Evolutionary conservation across 2,113 vertebrate species (phyloP).

Genomic region (Python bivittatus): DNA sequence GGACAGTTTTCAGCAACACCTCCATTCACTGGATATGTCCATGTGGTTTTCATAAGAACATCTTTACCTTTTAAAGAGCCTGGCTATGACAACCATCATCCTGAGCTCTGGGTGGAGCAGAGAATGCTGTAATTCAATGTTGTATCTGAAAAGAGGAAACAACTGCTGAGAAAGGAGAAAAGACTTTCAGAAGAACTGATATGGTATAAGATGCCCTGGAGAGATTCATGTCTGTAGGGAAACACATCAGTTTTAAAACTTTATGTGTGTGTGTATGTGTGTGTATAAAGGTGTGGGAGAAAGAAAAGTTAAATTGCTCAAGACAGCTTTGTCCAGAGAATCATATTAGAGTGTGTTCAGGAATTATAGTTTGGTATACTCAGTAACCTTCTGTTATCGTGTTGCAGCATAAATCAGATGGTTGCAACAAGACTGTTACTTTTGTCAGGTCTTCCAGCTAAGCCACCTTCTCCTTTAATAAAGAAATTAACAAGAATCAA

Average conservation of each 20-base stretch:
- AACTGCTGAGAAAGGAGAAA: background rate
- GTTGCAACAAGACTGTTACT: background rate
- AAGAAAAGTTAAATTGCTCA: background rate
- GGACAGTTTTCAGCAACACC: background rate
- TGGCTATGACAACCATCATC: background rate
- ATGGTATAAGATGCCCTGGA: background rate
- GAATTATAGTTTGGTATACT: background rate
- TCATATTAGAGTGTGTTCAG: background rate
- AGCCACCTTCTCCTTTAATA: background rate
- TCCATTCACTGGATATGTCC: background rate
- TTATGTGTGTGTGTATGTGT: no score
- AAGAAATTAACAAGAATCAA: background rate
- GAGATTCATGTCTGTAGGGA: background rate
- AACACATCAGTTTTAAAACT: no score
- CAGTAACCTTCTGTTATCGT: no score
- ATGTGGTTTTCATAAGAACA: background rate
- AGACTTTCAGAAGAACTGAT: background rate
- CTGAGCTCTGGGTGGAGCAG: background rate
- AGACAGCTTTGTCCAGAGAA: background rate
- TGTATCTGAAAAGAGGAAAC: background rate
- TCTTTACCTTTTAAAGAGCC: background rate
- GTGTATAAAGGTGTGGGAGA: background rate
- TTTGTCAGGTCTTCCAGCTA: background rate
- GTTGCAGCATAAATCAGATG: background rate
- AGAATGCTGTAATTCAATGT: background rate